Evolutionary conservation across 2,113 vertebrate species (phyloP), one percentile per base, ranked within the genome.

Genomic region (Nothobranchius kuhntae): DNA sequence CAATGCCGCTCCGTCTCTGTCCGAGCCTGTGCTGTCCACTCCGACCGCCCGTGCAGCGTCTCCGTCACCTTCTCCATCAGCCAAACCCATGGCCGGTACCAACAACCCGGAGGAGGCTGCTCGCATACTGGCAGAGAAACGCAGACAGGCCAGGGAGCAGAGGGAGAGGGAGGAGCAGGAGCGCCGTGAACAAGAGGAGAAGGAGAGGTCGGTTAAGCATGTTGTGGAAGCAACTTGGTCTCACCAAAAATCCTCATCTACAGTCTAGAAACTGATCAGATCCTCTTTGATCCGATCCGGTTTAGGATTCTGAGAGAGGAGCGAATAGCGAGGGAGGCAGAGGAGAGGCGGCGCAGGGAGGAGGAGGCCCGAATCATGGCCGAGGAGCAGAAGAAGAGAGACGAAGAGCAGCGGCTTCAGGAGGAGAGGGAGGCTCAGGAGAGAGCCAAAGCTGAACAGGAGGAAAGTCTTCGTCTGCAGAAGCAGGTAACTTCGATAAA

Each of bases 141-240:
- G 97, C 9, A 90, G 95, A 7, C 95, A 96, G 78, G 97, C 97
- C 0, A 90, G 97, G 0, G 96, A 98, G 86, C 96, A 98, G 89
- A 91, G 96, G 42, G 96, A 98, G 80, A 85, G 92, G 0, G 96
- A 98, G 47, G 96, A 98, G 68, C 93, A 94, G 78, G 96, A 97
- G 77, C 92, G 93, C 11, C 91, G 80, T 4, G 92, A 96, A 66
- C 94, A 94, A 87, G 95, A 95, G 40, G 95, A 96, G 82, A 93
- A 77, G 72, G 94, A 95, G 75, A 95, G 94, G 96, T 96, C 71
- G 90, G 93, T 77, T n/a, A 15, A 62, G 54, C 24, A 4, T 30
- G 30, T 2, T 30, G 30, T 30, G 4, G 30, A 30, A 30, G 30
- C 30, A 30, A 30, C 21, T 21, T 21, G 21, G 1, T 38, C 7